Conservation (phyloP, 2,888 invertebrate species). For the Apamea epomidion region DNA sequence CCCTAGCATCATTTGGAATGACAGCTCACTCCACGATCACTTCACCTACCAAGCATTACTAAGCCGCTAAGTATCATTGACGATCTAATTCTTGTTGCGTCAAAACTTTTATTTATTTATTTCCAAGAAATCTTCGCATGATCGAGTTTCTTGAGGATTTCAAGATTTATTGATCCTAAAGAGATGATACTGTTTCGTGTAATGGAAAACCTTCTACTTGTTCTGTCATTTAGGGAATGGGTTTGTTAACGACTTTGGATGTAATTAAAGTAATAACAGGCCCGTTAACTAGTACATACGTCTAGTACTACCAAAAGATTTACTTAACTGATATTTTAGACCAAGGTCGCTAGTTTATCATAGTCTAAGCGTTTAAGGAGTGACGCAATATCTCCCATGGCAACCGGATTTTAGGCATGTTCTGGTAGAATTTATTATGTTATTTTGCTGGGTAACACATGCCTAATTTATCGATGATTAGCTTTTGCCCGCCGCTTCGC, state of each 20-base stretch:
- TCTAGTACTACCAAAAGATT: not conserved
- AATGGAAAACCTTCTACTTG: not conserved
- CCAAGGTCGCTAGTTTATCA: not conserved
- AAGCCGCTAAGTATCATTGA: not conserved
- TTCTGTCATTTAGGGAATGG: constrained; percentile 5
- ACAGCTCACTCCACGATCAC: too few species aligned
- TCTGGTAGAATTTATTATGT: not conserved
- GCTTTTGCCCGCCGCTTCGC: not conserved
- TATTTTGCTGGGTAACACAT: not conserved
- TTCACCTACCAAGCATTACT: too few species aligned
- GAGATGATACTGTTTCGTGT: not conserved
- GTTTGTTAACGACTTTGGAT: constrained; percentile 2
- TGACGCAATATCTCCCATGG: not conserved
- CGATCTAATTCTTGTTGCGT: not conserved
- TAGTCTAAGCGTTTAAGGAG: not conserved
- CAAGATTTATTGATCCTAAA: not conserved
- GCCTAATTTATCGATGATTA: not conserved
- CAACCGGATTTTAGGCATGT: not conserved
- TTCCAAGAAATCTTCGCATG: not conserved
- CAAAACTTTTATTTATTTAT: not conserved
- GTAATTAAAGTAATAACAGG: not conserved
- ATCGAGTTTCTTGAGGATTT: not conserved
- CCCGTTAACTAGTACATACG: not conserved
- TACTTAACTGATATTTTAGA: not conserved
- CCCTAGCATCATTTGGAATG: too few species aligned